Evolutionary conservation across 2,797 vertebrate genomes (phyloP).

Genomic region (Cetoscarus ocellatus): DNA sequence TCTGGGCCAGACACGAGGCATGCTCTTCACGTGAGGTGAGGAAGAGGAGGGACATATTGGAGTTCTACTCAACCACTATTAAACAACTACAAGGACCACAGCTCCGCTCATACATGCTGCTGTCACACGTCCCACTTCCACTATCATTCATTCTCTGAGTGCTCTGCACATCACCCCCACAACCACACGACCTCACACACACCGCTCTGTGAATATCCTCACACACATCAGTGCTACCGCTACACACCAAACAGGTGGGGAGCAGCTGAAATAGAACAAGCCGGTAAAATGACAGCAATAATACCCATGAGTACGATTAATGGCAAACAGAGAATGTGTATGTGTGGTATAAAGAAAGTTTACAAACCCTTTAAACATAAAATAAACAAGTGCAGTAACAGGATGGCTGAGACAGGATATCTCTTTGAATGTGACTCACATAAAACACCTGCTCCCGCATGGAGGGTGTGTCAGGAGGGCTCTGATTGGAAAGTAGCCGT

Average conservation of each 20-base stretch:
- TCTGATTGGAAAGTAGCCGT: conserved; percentile 97
- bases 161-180: conserved; percentile 44
- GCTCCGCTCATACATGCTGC: conserved; percentile 69
- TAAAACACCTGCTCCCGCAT: conserved; percentile 99
- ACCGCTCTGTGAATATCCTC: conserved; percentile 49
- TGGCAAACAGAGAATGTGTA: conserved; percentile 21
- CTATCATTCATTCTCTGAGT: conserved; percentile 52
- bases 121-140: conserved; percentile 55
- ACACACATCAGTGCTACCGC: conserved; percentile 69
- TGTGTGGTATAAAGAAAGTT: conserved; percentile 1
- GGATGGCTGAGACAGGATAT: conserved; percentile 11
- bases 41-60: conserved; percentile 78
- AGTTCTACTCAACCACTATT: conserved; percentile 81
- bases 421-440: conserved; percentile 84
- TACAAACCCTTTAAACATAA: conserved; percentile 4
- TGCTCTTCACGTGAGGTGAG: conserved; percentile 75
- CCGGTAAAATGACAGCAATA: conserved; percentile 68
- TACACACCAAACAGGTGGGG: conserved; percentile 76
- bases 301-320: conserved; percentile 45
- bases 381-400: conserved; percentile 1
- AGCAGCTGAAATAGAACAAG: conserved; percentile 83
- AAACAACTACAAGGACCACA: conserved; percentile 83
- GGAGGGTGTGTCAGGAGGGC: conserved; percentile 96
- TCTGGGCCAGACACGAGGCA: conserved; percentile 47
- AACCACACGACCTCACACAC: conserved; percentile 61